These are phyloP conservation scores for Alloplasta piceator DNA, from an alignment of 2,888 invertebrate species.

Conservation along the genomic window DNA sequence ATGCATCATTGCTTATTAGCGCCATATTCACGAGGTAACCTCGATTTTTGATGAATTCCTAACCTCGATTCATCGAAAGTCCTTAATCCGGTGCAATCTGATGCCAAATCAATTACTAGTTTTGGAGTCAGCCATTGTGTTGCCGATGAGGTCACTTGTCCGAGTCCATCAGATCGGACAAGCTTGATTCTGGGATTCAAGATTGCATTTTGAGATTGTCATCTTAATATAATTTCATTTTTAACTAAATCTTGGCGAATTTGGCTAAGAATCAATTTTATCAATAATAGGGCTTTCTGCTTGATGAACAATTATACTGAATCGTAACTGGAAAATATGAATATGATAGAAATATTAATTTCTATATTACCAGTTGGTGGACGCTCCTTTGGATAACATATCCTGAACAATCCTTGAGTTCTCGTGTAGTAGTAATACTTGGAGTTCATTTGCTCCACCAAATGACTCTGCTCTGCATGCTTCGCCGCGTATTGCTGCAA, in stretches of 20 bases:
- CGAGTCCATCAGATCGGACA: no score
- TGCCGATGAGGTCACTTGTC: no score
- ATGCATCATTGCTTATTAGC: constrained; percentile 38
- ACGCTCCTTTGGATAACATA: constrained; percentile 96
- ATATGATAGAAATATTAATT: background rate
- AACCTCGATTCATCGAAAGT: background rate
- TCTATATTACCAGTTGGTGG: constrained; percentile 89
- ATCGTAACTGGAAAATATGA: constrained; percentile 39
- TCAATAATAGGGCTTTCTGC: constrained; percentile 11
- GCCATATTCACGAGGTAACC: background rate
- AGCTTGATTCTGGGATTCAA: no score
- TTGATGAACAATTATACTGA: constrained; percentile 20
- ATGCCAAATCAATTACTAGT: no score
- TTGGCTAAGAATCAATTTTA: no score
- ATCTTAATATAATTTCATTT: no score
- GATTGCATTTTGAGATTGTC: no score
- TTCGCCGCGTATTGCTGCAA: constrained; percentile 90
- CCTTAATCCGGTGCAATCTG: no score
- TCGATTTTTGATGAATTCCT: background rate
- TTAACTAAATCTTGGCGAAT: no score
- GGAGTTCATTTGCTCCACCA: constrained; percentile 91
- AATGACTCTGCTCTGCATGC: constrained; percentile 88
- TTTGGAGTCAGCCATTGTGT: no score
- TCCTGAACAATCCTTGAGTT: constrained; percentile 96
- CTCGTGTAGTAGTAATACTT: constrained; percentile 96